Percentiles rank a stretch among this genome's conserved stretches.
Evolutionary conservation across 2,797 vertebrate species (phyloP).

Genomic region (Babyrousa celebensis): DNA sequence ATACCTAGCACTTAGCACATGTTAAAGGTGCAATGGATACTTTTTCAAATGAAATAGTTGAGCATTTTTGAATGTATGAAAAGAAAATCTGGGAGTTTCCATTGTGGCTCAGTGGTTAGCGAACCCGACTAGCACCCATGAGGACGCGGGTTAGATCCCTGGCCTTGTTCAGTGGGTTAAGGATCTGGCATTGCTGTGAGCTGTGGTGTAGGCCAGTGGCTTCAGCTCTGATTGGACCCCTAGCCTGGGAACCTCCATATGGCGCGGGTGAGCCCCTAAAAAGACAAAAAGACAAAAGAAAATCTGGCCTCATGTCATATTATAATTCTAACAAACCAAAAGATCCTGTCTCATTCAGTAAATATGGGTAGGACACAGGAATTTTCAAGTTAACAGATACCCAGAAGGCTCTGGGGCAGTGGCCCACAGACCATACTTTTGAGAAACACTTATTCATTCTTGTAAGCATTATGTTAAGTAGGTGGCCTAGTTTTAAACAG

Average conservation of each 20-base stretch:
- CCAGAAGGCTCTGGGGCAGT: not conserved
- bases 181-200: too few species aligned
- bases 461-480: not conserved
- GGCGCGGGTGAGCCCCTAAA: too few species aligned
- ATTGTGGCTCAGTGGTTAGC: too few species aligned
- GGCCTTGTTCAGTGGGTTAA: too few species aligned
- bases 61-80: not conserved
- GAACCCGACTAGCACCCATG: too few species aligned
- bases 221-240: too few species aligned
- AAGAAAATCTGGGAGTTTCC: too few species aligned
- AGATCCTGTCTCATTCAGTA: constrained; percentile 4
- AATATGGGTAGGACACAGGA: not conserved
- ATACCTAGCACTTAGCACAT: not conserved
- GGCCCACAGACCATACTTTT: not conserved
- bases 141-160: too few species aligned
- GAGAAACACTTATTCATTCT: constrained; percentile 22
- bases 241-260: too few species aligned
- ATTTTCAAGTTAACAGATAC: constrained; percentile 34
- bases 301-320: not conserved
- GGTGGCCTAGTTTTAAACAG: not conserved
- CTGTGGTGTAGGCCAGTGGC: too few species aligned
- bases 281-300: not conserved
- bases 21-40: not conserved
- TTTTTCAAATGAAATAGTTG: constrained; percentile 6
- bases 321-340: not conserved